Evolutionary conservation across 2,888 invertebrate genomes (phyloP), one percentile per base, ranked within the genome.

Genomic region (Cerceris rybyensis): DNA sequence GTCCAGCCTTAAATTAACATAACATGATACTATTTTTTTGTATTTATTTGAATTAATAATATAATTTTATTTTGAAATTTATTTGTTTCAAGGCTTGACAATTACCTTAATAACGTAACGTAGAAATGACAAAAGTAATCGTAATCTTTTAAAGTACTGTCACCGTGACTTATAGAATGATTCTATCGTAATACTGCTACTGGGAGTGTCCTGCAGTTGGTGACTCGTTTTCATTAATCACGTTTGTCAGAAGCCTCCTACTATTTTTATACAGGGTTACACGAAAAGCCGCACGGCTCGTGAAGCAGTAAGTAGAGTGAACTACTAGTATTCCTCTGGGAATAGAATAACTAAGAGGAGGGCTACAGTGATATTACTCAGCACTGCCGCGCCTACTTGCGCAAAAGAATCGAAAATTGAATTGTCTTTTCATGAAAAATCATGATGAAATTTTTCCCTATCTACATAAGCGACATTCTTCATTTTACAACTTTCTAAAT

Each of bases 221-320:
- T 50, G 50, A n/a, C n/a, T 50, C 50, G 50, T 50, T 50, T 50
- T 50, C 50, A 87, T 87, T 87, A 87, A 87, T 87, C 85, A 87
- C 83, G 82, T 87, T 86, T 81, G 81, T 85, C 84, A 77, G 74
- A 66, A 73, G 71, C 76, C 70, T 70, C 74, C 78, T 70, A 73
- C 82, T 55, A 69, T 71, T 70, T 64, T 52, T 61, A 16, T 58
- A 43, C 46, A 57, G 61, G 68, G 41, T 60, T 57, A 46, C 42
- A 63, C 64, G 73, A 63, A 75, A 61, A 70, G 61, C 59, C 60
- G 55, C 83, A 63, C 79, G 11, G 49, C 83, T 63, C 79, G 11
- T 11, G 80, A 69, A 80, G 78, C n/a, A n/a, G n/a, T n/a, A 50
- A n/a, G n/a, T n/a, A 50, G 50, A 50, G 13, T n/a, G n/a, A n/a